These are phyloP conservation scores for Brachyhypopomus occidentalis DNA, from an alignment of 2,113 vertebrate species.

Conservation along the genomic window DNA sequence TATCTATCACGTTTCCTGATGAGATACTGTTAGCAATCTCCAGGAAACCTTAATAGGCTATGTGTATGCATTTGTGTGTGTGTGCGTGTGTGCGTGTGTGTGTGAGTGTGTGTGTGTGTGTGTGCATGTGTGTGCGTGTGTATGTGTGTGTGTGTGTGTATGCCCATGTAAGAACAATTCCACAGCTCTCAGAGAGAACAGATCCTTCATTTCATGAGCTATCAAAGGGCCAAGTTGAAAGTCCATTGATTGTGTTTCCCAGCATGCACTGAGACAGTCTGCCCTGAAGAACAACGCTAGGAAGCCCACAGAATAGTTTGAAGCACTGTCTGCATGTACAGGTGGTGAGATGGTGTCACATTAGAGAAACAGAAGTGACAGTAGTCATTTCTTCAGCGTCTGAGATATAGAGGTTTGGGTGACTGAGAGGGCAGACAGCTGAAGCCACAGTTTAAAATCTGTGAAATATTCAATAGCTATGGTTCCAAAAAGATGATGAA, in stretches of 20 bases:
- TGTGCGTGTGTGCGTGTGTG: neutral
- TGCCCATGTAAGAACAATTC: neutral
- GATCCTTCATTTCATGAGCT: conserved; percentile 26
- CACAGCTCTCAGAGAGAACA: neutral
- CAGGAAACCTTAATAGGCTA: too few relatives aligned
- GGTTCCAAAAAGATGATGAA: neutral
- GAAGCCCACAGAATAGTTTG: neutral
- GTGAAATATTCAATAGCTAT: neutral
- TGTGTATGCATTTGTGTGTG: too few relatives aligned
- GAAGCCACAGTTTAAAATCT: conserved; percentile 15
- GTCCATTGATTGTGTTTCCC: conserved; percentile 36
- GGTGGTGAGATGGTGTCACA: conserved; percentile 24
- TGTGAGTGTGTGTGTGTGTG: too few relatives aligned
- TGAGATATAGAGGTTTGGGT: conserved; percentile 9
- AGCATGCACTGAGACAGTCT: conserved; percentile 23
- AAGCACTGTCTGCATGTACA: conserved; percentile 34
- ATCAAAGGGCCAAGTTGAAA: conserved; percentile 33
- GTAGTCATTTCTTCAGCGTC: conserved; percentile 13
- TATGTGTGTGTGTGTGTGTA: neutral
- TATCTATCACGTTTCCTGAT: too few relatives aligned
- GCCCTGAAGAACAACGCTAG: conserved; percentile 1
- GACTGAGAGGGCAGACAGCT: neutral
- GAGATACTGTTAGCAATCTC: too few relatives aligned
- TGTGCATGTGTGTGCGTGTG: too few relatives aligned
- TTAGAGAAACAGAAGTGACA: conserved; percentile 32